Evolutionary conservation across 2,113 vertebrate genomes (phyloP).

Genomic region (Pachycephala philippinensis): DNA sequence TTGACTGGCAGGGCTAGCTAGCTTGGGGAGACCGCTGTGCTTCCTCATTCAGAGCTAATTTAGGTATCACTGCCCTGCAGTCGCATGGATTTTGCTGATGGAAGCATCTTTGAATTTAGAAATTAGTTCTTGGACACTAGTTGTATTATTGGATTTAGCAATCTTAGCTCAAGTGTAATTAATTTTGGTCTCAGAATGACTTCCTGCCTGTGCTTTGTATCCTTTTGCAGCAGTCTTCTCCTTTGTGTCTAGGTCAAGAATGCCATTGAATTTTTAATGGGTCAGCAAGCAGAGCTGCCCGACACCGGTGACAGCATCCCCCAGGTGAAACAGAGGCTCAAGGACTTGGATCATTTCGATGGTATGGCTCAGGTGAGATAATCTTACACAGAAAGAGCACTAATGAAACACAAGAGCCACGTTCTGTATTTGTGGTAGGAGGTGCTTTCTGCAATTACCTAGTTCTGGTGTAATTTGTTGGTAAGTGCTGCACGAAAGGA

Average conservation of each 20-base stretch:
- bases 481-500: not conserved
- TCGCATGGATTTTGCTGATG: not conserved
- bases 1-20: not conserved
- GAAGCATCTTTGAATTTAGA: not conserved
- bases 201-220: slow-evolving; percentile 12
- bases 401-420: not conserved
- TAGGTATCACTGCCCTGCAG: not conserved
- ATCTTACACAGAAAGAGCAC: not conserved
- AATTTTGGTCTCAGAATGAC: not conserved
- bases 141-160: not conserved
- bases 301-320: slow-evolving; percentile 73
- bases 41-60: slow-evolving; percentile 5
- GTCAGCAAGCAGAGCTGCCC: slow-evolving; percentile 78
- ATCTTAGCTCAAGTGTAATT: not conserved
- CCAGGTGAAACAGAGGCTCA: slow-evolving; percentile 83
- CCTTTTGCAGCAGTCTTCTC: slow-evolving; percentile 6
- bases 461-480: not conserved
- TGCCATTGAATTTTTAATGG: slow-evolving; percentile 79
- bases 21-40: not conserved
- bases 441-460: not conserved
- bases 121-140: not conserved
- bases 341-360: slow-evolving; percentile 79
- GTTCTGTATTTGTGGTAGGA: not conserved
- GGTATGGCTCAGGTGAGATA: slow-evolving; percentile 81
- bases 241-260: slow-evolving; percentile 77